Evolutionary conservation across 2,888 invertebrate genomes (phyloP).

Genomic region (Odontocolon sp.): DNA sequence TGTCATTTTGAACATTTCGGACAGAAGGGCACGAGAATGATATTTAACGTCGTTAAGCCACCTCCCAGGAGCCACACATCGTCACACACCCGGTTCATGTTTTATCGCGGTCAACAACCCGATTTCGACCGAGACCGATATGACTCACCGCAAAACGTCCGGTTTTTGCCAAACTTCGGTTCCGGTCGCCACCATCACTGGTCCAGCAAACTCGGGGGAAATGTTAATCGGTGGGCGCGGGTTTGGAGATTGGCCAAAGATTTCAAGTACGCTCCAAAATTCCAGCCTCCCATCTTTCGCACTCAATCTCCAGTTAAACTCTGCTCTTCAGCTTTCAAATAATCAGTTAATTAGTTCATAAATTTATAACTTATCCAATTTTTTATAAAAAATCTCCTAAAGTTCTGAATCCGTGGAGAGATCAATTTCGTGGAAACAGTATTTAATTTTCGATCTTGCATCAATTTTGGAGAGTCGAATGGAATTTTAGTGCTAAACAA

Average conservation of each 20-base stretch:
- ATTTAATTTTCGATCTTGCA: too few species aligned
- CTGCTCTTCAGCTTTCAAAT: not conserved
- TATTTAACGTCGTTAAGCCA: not conserved
- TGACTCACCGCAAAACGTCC: slow-evolving; percentile 55
- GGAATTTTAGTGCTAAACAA: too few species aligned
- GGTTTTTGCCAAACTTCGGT: slow-evolving; percentile 58
- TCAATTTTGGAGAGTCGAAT: too few species aligned
- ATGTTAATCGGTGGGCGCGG: slow-evolving; percentile 67
- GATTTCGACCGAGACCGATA: slow-evolving; percentile 50
- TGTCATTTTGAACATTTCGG: not conserved
- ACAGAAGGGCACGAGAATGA: not conserved
- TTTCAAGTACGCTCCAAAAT: slow-evolving; percentile 48
- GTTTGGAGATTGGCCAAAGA: slow-evolving; percentile 67
- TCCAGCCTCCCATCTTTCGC: slow-evolving; percentile 8
- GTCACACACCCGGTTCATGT: slow-evolving; percentile 48
- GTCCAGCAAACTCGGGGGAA: slow-evolving; percentile 58
- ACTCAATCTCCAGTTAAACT: not conserved
- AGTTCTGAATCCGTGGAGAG: too few species aligned
- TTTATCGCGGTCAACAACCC: slow-evolving; percentile 51
- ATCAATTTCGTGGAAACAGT: too few species aligned
- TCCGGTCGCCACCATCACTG: slow-evolving; percentile 34
- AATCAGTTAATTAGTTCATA: too few species aligned
- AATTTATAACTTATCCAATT: too few species aligned
- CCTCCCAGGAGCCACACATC: slow-evolving; percentile 34
- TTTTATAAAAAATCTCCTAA: too few species aligned